These are phyloP conservation scores for Phataginus tricuspis DNA, from an alignment of 2,797 vertebrate genomes.

Conservation along the genomic window DNA sequence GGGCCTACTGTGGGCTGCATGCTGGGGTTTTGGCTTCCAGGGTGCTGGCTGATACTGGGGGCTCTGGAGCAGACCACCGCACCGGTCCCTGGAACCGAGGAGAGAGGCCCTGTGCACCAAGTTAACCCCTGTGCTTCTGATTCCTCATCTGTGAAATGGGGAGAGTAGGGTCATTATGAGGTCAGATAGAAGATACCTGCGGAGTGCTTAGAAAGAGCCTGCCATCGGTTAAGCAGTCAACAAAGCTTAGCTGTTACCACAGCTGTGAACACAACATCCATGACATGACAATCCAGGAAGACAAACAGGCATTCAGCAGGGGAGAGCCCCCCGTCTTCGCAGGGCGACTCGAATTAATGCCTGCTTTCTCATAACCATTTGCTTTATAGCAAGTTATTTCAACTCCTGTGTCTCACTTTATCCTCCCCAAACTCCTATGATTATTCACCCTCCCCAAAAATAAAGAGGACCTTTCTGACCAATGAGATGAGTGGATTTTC, in stretches of 20 bases:
- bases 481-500: not conserved
- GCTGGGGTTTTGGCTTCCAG: not conserved
- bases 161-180: not conserved
- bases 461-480: not conserved
- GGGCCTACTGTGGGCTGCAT: not conserved
- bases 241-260: not conserved
- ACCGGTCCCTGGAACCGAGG: not conserved
- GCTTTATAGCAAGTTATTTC: not conserved
- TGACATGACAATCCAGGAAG: not conserved
- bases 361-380: not conserved
- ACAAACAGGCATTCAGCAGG: not conserved
- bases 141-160: not conserved
- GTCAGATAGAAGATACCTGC: not conserved
- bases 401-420: not conserved
- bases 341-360: not conserved
- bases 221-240: not conserved
- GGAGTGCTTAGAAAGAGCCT: not conserved
- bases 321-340: not conserved
- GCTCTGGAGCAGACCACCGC: not conserved
- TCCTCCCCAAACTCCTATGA: not conserved
- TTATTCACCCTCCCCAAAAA: not conserved
- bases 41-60: accelerated
- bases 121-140: not conserved
- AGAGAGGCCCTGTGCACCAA: accelerated
- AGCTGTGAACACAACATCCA: accelerated